A percentile compares a stretch with the other conserved stretches of the same genome.
phyloP scores from a whole-genome alignment of 2,888 invertebrate genomes.

The Thyatira batis region DNA sequence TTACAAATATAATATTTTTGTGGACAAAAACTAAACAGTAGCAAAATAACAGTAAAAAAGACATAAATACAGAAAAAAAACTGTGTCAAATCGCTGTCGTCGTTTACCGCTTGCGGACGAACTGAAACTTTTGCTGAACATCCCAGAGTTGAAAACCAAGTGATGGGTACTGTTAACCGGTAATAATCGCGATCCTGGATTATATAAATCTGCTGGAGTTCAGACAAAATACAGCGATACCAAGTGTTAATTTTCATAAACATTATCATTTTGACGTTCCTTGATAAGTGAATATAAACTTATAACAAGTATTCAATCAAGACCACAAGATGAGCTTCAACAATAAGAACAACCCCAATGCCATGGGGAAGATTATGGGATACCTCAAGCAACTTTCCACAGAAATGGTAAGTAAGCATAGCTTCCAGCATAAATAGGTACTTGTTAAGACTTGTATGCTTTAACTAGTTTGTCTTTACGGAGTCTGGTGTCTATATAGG shows the following conservation, averaged over 20 bases:
- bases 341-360: constrained; percentile 77
- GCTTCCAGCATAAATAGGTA: background rate
- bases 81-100: constrained; percentile 58
- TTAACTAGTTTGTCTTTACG: no score
- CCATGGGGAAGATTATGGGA: constrained; percentile 78
- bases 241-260: constrained; percentile 61
- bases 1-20: constrained; percentile 39
- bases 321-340: constrained; percentile 78
- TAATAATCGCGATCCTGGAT: constrained; percentile 70
- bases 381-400: constrained; percentile 78
- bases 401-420: constrained; percentile 69
- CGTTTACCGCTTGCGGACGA: constrained; percentile 34
- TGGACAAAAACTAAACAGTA: constrained; percentile 20
- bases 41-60: constrained; percentile 27
- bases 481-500: no score
- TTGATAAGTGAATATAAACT: constrained; percentile 48
- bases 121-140: constrained; percentile 22
- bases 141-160: constrained; percentile 29
- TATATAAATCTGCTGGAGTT: constrained; percentile 51
- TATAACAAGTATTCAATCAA: constrained; percentile 30
- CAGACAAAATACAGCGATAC: constrained; percentile 49
- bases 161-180: constrained; percentile 59
- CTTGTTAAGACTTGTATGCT: no score
- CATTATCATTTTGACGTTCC: constrained; percentile 75
- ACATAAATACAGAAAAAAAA: constrained; percentile 38